Base-by-base conservation (phyloP, 2,113 vertebrate genomes). In the Dasypus novemcinctus region DNA sequence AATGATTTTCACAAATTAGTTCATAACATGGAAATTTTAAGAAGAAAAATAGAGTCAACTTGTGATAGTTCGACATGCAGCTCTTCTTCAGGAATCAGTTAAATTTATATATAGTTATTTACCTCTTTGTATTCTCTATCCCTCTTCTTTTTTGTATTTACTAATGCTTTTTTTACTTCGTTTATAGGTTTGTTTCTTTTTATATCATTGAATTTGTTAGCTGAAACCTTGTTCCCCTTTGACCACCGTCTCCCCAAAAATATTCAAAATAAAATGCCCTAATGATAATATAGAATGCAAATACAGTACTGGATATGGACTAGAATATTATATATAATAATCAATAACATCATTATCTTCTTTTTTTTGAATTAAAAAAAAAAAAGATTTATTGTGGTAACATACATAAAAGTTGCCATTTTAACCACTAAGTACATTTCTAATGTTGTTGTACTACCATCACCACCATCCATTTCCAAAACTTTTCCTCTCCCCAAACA, bases 161-260 rank as follows among this genome's bases (percentile, higher is more conserved):
- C 12, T 4, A 54, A 36, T 52, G 2, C 25, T 52, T 68, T 81
- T 64, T 54, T 66, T 71, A 8, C 18, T 71, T 38, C 18, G 6
- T 71, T 71, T 71, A 63, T 49, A 43, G 4, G 1, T 54, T 93
- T 81, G 36, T 84, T 88, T 52, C 63, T 36, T n/a, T 84, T 71
- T 82, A 46, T 59, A 66, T 36, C 27, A 27, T 14, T 89, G 54
- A 57, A 3, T 94, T 86, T 91, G 41, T 92, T 72, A 41, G 14
- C 82, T 84, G 38, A 86, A 38, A 69, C 31, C 33, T 6, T 5
- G 2, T 21, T 3, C 33, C 4, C 23, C 1, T 66, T 4, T 2
- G 12, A 12, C 2, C 25, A n/a, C 23, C 21, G 9, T 1, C 5
- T 13, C 29, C 21, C 25, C 76, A 64, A 31, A 72, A 68, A 49